These are phyloP conservation scores for Luffia ferchaultella DNA, from an alignment of 2,888 invertebrate genomes.

Conservation along the genomic window DNA sequence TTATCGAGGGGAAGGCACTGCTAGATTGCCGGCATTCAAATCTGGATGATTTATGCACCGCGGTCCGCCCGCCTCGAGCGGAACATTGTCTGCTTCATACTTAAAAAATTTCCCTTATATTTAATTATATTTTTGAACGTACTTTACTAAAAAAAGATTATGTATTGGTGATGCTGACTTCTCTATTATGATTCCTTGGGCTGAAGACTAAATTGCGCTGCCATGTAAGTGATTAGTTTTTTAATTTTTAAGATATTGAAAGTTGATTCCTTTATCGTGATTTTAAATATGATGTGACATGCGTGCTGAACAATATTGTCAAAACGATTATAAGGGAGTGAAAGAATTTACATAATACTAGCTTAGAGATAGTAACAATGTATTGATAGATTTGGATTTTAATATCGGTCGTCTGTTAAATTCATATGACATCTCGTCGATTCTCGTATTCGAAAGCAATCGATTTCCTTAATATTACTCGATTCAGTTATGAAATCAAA, in stretches of 20 bases:
- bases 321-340: too few relatives aligned
- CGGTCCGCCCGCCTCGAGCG: conserved; percentile 18
- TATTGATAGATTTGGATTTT: not conserved
- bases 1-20: conserved; percentile 25
- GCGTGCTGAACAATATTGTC: too few relatives aligned
- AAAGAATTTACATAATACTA: not conserved
- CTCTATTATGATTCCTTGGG: not conserved
- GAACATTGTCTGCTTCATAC: not conserved
- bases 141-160: not conserved
- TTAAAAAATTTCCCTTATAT: too few relatives aligned
- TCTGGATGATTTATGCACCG: conserved; percentile 45
- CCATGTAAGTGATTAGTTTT: not conserved
- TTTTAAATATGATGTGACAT: too few relatives aligned
- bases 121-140: not conserved
- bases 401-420: not conserved
- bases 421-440: not conserved
- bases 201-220: not conserved
- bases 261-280: not conserved
- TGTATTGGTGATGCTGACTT: not conserved
- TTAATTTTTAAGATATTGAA: not conserved
- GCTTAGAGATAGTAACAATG: not conserved
- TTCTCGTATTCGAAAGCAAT: not conserved
- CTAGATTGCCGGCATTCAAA: conserved; percentile 32
- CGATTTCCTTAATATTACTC: not conserved
- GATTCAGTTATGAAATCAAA: not conserved